Evolutionary conservation across 2,888 invertebrate genomes (phyloP).

Genomic region (Strigamia crassipes): DNA sequence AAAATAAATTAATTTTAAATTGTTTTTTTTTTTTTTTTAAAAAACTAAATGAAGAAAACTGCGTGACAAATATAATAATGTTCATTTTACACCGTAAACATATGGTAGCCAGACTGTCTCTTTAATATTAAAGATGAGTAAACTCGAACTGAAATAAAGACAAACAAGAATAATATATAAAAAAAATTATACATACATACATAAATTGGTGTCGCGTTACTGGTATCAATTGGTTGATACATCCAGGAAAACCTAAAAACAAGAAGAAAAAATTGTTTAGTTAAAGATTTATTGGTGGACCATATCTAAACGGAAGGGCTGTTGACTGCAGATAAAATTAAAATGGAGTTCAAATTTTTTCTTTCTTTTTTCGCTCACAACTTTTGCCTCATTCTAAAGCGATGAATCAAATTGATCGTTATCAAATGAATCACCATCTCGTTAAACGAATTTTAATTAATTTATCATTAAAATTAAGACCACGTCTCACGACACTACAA

Average conservation of each 20-base stretch:
- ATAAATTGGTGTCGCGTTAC: neutral
- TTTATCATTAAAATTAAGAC: neutral
- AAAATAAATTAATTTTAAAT: no score
- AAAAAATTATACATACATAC: neutral
- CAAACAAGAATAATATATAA: neutral
- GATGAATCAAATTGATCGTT: conserved; percentile 8
- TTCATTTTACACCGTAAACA: no score
- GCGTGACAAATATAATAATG: no score
- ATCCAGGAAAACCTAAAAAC: neutral
- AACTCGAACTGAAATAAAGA: neutral
- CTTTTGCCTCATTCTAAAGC: neutral
- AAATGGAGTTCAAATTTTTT: neutral
- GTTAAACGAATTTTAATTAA: neutral
- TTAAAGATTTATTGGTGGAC: conserved; percentile 6
- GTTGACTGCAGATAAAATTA: conserved; percentile 18
- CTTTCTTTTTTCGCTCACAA: neutral
- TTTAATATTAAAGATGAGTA: neutral
- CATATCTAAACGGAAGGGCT: conserved; percentile 22
- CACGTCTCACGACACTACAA: neutral
- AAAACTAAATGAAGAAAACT: no score
- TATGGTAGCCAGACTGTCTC: no score
- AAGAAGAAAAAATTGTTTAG: neutral
- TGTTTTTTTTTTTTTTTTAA: no score
- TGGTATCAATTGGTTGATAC: neutral
- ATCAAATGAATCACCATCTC: conserved; percentile 10